Evolutionary conservation across 2,113 vertebrate genomes (phyloP).

Genomic region (Elachura formosa): DNA sequence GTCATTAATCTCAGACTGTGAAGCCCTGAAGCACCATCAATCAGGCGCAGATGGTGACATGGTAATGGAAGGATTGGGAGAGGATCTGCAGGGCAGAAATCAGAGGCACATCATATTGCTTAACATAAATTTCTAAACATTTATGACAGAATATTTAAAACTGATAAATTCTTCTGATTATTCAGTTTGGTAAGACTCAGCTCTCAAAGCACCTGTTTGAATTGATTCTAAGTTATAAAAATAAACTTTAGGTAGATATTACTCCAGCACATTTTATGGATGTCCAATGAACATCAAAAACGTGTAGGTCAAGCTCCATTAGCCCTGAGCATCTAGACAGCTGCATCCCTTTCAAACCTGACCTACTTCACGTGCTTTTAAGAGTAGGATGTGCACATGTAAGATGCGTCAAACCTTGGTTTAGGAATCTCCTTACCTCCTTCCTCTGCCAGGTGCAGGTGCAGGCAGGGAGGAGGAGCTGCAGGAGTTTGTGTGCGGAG

Average conservation of each 20-base stretch:
- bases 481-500: neutral
- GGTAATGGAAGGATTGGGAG: neutral
- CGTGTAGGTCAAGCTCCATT: neutral
- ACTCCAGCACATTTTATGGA: neutral
- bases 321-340: neutral
- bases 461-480: fast-evolving
- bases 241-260: neutral
- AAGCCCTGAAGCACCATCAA: neutral
- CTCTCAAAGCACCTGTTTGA: neutral
- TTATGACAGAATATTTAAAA: neutral
- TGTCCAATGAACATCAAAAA: neutral
- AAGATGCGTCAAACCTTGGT: fast-evolving
- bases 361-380: neutral
- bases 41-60: neutral
- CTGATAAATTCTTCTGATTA: neutral
- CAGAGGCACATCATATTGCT: neutral
- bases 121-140: neutral
- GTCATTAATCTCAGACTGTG: constrained; percentile 18
- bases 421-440: neutral
- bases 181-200: neutral
- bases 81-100: neutral
- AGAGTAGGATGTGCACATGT: neutral
- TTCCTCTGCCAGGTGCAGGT: neutral
- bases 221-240: neutral
- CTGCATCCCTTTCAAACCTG: neutral